A percentile compares a stretch with the other conserved stretches of the same genome.
These are phyloP conservation scores for Hirtodrosophila duncani DNA, from an alignment of 2,888 invertebrate species.

Conservation along the genomic window DNA sequence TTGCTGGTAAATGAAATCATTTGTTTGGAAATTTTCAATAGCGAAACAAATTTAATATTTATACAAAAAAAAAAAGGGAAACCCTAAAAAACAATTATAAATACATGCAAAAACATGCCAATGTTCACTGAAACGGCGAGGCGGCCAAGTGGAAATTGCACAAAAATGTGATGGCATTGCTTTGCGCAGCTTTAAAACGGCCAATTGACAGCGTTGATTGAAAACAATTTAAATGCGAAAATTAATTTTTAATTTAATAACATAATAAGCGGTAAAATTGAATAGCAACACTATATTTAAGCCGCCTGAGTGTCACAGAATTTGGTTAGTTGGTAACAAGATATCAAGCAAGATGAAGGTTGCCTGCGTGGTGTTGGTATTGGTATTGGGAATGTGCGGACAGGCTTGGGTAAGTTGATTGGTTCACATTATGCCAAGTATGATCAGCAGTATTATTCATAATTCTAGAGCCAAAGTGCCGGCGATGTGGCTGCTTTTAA, in stretches of 20 bases:
- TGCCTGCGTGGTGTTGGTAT: constrained; percentile 1
- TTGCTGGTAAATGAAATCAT: no score
- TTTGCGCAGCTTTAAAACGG: not conserved
- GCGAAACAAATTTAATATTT: not conserved
- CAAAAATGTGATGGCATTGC: constrained; percentile 8
- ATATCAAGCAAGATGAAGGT: constrained; percentile 31
- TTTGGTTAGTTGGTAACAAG: constrained; percentile 5
- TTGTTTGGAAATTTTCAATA: not conserved
- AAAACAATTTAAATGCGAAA: constrained; percentile 1
- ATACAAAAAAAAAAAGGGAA: not conserved
- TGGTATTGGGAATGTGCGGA: constrained; percentile 17
- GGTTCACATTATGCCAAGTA: no score
- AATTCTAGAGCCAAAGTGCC: constrained; percentile 33
- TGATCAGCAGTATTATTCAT: fast-evolving
- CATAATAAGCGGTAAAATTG: constrained; percentile 27
- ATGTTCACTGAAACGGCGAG: constrained; percentile 3
- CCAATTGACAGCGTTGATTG: no score
- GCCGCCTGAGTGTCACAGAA: not conserved
- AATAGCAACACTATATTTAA: constrained; percentile 30
- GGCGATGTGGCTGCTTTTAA: constrained; percentile 41
- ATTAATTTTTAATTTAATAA: constrained; percentile 29
- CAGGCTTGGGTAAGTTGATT: constrained; percentile 20
- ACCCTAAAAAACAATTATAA: not conserved
- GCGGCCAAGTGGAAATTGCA: constrained; percentile 24
- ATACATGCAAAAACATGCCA: not conserved